Evolutionary conservation across 2,797 vertebrate genomes (phyloP).

Genomic region (Gallirallus australis): DNA sequence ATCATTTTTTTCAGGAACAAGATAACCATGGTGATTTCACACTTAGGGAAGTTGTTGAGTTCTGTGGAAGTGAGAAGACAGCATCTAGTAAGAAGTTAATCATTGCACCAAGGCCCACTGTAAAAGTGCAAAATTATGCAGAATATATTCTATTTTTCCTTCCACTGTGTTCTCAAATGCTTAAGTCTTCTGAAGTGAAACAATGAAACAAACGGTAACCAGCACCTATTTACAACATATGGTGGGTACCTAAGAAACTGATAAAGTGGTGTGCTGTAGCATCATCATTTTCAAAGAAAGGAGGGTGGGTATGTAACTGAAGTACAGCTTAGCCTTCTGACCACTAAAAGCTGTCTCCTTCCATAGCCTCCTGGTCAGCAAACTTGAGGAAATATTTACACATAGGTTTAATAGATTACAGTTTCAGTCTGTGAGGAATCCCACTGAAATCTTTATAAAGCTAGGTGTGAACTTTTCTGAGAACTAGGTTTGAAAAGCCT

Average conservation of each 20-base stretch:
- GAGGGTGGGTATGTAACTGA: not conserved
- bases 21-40: not conserved
- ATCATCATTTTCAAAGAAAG: not conserved
- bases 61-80: not conserved
- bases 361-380: rapidly evolving
- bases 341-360: not conserved
- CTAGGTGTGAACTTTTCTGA: not conserved
- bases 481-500: not conserved
- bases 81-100: not conserved
- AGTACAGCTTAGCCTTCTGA: not conserved
- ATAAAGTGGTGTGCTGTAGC: not conserved
- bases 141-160: not conserved
- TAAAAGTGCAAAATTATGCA: not conserved
- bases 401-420: not conserved
- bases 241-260: not conserved
- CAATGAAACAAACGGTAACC: not conserved
- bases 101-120: not conserved
- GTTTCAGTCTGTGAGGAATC: not conserved
- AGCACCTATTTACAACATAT: not conserved
- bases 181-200: not conserved
- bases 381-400: not conserved
- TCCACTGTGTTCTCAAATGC: not conserved
- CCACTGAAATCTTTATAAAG: not conserved
- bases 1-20: not conserved
- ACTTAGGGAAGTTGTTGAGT: not conserved